Base-by-base conservation (phyloP, 2,113 vertebrate species). In the Rallus limicola region DNA sequence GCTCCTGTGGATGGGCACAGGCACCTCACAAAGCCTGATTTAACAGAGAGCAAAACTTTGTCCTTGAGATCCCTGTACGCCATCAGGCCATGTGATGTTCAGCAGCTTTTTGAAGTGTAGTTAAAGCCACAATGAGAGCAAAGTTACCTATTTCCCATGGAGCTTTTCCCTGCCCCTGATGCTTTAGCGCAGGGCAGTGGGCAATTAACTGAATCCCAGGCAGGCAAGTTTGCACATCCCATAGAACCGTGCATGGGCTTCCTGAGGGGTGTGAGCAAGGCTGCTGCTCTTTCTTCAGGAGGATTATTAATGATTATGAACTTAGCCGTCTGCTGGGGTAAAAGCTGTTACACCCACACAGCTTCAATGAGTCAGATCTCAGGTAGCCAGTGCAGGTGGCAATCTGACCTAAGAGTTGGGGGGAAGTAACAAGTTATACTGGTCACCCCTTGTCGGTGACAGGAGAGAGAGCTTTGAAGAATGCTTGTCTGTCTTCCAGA, bases 321-420 rank as follows among this genome's bases (percentile, higher is more conserved):
- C 97, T 81, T 87, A 98, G 97, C 97, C 97, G 79, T n/a, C 97
- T 80, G 53, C 98, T 98, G 74, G 29, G 72, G 97, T 98, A 82
- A 98, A 98, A 68, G 48, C 59, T 44, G 82, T 97, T 98, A 98
- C 70, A 99, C 97, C 76, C 98, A 20, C 19, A 98, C 93, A 20
- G 81, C 65, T 96, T 98, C 98, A 53, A 97, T 88, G 21, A 98
- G 97, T 88, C 23, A 93, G 94, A 65, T 98, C 98, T 38, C 96
- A 69, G 55, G 95, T 63, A 69, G 96, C 91, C 48, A 98, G 11
- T 3, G 94, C 0, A 8, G 98, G 98, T 13, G 46, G 56, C 95
- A 98, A 0, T 98, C 98, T 62, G 96, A 99, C 76, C 13, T 2
- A 9, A 0, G 0, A n/a, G 44, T 46, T 46, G 0, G 15, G 36